Percentiles rank a stretch among this genome's conserved stretches.
These are phyloP conservation scores for Scomber colias DNA, from an alignment of 2,113 vertebrate genomes.

Conservation along the genomic window DNA sequence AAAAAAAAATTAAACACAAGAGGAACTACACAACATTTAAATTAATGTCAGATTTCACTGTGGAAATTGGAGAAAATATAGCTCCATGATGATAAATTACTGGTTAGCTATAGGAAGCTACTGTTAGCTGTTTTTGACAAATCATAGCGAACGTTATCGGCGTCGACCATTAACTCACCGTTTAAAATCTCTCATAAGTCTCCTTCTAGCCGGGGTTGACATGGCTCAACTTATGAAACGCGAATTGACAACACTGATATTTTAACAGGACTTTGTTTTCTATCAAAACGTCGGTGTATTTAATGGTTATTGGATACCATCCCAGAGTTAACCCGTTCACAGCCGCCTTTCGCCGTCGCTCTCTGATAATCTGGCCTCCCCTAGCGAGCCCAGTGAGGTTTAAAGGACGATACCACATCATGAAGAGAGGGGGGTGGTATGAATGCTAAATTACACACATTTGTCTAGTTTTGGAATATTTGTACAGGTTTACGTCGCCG, in stretches of 20 bases:
- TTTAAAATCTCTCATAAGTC: slow-evolving; percentile 98
- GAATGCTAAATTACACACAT: accelerated
- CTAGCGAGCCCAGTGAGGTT: slow-evolving; percentile 51
- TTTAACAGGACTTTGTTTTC: background rate
- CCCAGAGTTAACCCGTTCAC: background rate
- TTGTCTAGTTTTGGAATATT: accelerated
- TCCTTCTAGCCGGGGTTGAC: slow-evolving; percentile 96
- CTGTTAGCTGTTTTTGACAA: slow-evolving; percentile 62
- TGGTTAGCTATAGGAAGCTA: slow-evolving; percentile 25
- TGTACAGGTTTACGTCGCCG: accelerated
- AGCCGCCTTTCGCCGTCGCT: background rate
- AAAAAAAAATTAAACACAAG: too few species aligned
- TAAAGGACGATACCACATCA: slow-evolving; percentile 64
- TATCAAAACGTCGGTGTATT: background rate
- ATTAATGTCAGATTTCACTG: background rate
- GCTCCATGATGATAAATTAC: background rate
- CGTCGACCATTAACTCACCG: slow-evolving; percentile 83
- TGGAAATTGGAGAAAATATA: accelerated
- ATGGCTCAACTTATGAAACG: slow-evolving; percentile 73
- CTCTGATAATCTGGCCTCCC: slow-evolving; percentile 33
- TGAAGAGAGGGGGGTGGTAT: accelerated
- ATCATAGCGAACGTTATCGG: slow-evolving; percentile 41
- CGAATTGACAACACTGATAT: background rate
- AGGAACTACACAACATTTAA: too few species aligned
- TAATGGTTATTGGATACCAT: slow-evolving; percentile 32